These are phyloP conservation scores for Eudasyphora cyanicolor DNA, from an alignment of 2,888 invertebrate species.

Conservation along the genomic window DNA sequence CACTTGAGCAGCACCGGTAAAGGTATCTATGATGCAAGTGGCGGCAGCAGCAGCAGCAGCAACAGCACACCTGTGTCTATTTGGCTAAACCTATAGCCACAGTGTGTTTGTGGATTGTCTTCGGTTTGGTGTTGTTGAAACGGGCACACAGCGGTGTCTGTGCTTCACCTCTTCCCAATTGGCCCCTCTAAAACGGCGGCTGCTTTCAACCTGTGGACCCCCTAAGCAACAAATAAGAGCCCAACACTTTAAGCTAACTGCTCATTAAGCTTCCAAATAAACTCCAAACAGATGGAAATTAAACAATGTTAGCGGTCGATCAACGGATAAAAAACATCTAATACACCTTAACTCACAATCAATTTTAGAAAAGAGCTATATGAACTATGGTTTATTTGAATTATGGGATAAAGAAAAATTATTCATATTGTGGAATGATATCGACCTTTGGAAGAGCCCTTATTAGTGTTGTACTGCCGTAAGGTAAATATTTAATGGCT, in stretches of 20 bases:
- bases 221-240: too few relatives aligned
- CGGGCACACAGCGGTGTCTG: slow-evolving; percentile 15
- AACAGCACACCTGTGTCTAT: slow-evolving; percentile 60
- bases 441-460: too few relatives aligned
- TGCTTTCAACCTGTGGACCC: neutral
- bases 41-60: neutral
- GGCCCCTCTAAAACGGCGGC: neutral
- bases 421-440: too few relatives aligned
- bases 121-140: neutral
- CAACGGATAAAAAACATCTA: neutral
- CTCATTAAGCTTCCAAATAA: slow-evolving; percentile 16
- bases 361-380: too few relatives aligned
- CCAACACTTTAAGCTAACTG: neutral
- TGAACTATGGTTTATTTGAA: too few relatives aligned
- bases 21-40: slow-evolving; percentile 34
- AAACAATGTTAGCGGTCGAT: neutral
- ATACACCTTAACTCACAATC: too few relatives aligned
- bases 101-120: slow-evolving; percentile 35
- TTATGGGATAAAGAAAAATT: too few relatives aligned
- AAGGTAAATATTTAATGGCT: too few relatives aligned
- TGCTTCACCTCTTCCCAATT: neutral
- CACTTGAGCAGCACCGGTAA: neutral
- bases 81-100: slow-evolving; percentile 47
- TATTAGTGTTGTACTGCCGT: too few relatives aligned
- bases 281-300: neutral